phyloP scores from a whole-genome alignment of 2,888 invertebrate species.

The Melieria picta region DNA sequence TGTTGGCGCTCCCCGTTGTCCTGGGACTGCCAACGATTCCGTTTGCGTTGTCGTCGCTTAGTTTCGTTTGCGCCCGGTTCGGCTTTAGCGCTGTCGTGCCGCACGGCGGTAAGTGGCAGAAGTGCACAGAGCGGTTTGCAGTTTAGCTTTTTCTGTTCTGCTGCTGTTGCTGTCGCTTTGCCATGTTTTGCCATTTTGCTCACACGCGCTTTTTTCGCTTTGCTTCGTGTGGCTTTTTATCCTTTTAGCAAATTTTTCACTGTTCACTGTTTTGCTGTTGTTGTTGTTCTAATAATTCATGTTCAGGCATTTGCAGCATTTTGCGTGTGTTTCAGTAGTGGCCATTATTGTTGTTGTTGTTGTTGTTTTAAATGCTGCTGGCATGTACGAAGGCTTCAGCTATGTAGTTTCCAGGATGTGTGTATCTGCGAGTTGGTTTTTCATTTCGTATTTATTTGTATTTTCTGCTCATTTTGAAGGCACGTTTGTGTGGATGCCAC shows the following conservation, averaged over 20 bases:
- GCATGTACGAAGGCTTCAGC: neutral
- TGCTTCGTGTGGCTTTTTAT: too few relatives aligned
- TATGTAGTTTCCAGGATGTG: neutral
- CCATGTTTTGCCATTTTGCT: too few relatives aligned
- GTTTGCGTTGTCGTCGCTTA: neutral
- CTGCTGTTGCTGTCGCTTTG: neutral
- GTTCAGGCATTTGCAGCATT: too few relatives aligned
- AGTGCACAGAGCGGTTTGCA: neutral
- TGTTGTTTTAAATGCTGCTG: neutral
- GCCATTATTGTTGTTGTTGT: neutral
- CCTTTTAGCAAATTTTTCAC: too few relatives aligned
- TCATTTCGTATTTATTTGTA: neutral
- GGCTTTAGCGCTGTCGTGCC: neutral
- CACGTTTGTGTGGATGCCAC: neutral
- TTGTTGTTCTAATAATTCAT: too few relatives aligned
- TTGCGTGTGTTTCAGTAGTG: too few relatives aligned
- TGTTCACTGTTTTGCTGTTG: too few relatives aligned
- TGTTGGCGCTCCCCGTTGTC: constrained; percentile 7
- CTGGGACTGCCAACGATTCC: too few relatives aligned
- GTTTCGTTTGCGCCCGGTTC: constrained; percentile 7
- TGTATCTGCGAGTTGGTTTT: neutral
- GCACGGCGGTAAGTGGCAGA: neutral
- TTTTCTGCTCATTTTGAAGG: neutral
- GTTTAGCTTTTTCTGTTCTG: neutral
- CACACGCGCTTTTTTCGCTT: too few relatives aligned